A percentile compares a stretch with the other conserved stretches of the same genome.
phyloP scores from a whole-genome alignment of 2,113 vertebrate species.

The Sebastes schlegelii region DNA sequence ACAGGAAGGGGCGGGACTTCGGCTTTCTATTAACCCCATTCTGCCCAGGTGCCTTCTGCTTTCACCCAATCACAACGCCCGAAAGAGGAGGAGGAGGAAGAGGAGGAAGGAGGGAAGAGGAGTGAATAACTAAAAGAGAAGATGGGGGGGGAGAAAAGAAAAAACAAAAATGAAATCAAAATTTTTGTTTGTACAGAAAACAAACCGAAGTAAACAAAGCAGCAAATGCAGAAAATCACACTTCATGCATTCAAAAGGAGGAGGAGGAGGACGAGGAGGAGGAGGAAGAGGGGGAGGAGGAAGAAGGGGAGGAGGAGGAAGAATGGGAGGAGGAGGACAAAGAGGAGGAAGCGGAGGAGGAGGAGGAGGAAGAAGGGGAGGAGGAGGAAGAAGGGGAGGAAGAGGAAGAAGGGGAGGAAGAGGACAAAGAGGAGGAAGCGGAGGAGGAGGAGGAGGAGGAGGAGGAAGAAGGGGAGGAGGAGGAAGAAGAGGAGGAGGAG shows the following conservation, averaged over 20 bases:
- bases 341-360: too few relatives aligned
- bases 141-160: not conserved
- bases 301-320: too few relatives aligned
- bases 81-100: not conserved
- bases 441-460: constrained; percentile 12
- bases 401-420: too few relatives aligned
- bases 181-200: constrained; percentile 62
- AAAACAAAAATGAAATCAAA: not conserved
- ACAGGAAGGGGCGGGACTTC: too few relatives aligned
- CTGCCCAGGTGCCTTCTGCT: constrained; percentile 67
- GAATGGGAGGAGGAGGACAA: too few relatives aligned
- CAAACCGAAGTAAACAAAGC: constrained; percentile 55
- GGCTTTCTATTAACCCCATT: constrained; percentile 66
- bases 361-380: not conserved
- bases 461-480: too few relatives aligned
- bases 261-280: not conserved
- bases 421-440: too few relatives aligned
- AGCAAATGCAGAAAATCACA: constrained; percentile 55
- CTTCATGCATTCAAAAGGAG: constrained; percentile 64
- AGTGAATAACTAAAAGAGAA: not conserved
- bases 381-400: too few relatives aligned
- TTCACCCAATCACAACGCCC: constrained; percentile 48
- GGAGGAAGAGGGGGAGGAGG: too few relatives aligned
- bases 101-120: not conserved
- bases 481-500: too few relatives aligned